A percentile compares a stretch with the other conserved stretches of the same genome.
These are phyloP conservation scores for Halichoerus grypus DNA, from an alignment of 2,113 vertebrate genomes.

Conservation along the genomic window DNA sequence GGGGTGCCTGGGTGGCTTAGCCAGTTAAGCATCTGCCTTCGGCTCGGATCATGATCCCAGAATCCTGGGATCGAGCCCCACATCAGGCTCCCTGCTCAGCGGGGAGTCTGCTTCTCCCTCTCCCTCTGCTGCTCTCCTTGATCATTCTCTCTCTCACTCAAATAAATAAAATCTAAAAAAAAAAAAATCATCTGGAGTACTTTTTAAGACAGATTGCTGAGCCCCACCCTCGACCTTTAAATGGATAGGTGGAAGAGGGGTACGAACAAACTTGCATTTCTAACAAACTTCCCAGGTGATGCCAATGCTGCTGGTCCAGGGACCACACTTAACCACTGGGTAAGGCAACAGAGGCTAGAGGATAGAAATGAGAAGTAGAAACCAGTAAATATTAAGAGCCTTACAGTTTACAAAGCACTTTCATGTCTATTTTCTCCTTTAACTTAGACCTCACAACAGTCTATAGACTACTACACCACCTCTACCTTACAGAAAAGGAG, in stretches of 20 bases:
- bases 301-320: neutral
- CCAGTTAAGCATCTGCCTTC: too few relatives aligned
- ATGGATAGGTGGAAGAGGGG: neutral
- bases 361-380: neutral
- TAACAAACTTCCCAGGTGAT: neutral
- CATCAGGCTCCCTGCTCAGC: too few relatives aligned
- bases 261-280: neutral
- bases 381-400: neutral
- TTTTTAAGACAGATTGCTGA: neutral
- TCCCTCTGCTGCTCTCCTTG: too few relatives aligned
- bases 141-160: too few relatives aligned
- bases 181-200: neutral
- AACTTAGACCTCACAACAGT: neutral
- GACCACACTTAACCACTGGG: neutral
- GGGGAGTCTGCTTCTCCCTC: too few relatives aligned
- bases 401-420: constrained; percentile 29
- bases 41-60: too few relatives aligned
- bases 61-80: too few relatives aligned
- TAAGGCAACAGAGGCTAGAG: neutral
- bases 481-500: neutral
- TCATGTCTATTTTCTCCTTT: neutral
- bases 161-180: too few relatives aligned
- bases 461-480: neutral
- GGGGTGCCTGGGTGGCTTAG: too few relatives aligned
- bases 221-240: neutral